These are phyloP conservation scores for Drosophila macrospina DNA, from an alignment of 2,888 invertebrate species.

Conservation along the genomic window DNA sequence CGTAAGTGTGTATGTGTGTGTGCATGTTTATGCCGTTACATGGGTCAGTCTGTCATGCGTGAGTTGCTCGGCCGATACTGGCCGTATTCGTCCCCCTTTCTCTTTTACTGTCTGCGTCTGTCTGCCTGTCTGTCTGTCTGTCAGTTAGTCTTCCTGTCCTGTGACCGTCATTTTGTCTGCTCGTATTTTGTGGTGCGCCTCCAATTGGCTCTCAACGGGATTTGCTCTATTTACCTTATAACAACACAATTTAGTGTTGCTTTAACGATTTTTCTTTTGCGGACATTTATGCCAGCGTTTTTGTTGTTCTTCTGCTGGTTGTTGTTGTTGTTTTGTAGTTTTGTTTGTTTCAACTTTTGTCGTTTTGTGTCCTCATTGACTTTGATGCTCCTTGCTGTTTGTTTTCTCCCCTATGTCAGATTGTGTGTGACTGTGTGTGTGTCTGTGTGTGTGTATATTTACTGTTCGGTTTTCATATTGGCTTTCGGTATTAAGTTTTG, in stretches of 20 bases:
- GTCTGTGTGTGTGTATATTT: conserved; percentile 33
- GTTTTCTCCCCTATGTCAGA: conserved; percentile 27
- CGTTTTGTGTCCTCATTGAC: conserved; percentile 54
- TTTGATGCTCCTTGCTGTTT: conserved; percentile 50
- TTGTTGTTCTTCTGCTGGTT: conserved; percentile 23
- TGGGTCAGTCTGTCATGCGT: conserved; percentile 63
- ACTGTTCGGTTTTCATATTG: conserved; percentile 52
- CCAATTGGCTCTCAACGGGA: conserved; percentile 76
- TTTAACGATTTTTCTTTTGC: conserved; percentile 67
- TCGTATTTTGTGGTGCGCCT: conserved; percentile 67
- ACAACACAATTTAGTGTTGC: conserved; percentile 79
- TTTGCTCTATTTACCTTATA: conserved; percentile 81
- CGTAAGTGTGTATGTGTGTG: conserved; percentile 17
- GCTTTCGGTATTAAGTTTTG: conserved; percentile 66
- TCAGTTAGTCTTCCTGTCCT: not conserved
- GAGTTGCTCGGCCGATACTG: conserved; percentile 33
- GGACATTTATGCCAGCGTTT: conserved; percentile 44
- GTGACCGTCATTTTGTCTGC: conserved; percentile 43
- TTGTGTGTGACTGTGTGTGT: conserved; percentile 16
- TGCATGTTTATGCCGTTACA: conserved; percentile 25
- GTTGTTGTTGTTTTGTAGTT: conserved; percentile 38
- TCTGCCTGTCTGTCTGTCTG: conserved; percentile 18
- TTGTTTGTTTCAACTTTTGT: conserved; percentile 57
- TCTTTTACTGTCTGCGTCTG: conserved; percentile 19
- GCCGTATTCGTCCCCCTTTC: conserved; percentile 1